Conservation (phyloP, 2,797 vertebrate species). For the Pipistrellus nathusii region DNA sequence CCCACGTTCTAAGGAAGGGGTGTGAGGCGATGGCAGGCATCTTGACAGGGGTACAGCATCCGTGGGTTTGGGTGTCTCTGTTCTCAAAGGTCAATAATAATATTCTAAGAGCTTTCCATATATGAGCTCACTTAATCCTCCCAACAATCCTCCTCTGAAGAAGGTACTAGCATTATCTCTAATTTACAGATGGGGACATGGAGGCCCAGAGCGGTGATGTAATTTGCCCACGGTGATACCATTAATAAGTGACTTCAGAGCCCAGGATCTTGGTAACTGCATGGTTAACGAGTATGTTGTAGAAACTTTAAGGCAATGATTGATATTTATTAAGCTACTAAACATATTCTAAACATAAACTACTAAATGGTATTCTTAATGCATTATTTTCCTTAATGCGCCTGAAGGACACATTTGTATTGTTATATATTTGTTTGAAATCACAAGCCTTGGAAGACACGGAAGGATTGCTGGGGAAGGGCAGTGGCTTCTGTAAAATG, state of each 20-base stretch:
- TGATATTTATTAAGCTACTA: background rate
- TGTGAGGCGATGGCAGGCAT: no score
- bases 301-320: background rate
- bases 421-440: background rate
- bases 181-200: background rate
- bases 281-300: background rate
- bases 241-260: background rate
- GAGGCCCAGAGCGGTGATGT: background rate
- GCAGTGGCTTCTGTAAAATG: background rate
- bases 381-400: conserved; percentile 11
- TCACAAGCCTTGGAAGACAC: background rate
- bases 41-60: background rate
- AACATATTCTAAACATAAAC: no score
- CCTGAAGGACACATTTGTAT: background rate
- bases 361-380: background rate
- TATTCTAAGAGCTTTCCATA: background rate
- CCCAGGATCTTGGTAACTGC: background rate
- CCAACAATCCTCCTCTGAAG: background rate
- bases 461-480: background rate
- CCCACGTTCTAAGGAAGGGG: background rate
- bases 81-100: background rate
- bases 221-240: background rate
- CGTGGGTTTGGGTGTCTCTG: background rate
- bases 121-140: background rate
- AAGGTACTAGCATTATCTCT: background rate